Conservation (phyloP, 2,888 invertebrate genomes). For the Aphidius colemani region DNA sequence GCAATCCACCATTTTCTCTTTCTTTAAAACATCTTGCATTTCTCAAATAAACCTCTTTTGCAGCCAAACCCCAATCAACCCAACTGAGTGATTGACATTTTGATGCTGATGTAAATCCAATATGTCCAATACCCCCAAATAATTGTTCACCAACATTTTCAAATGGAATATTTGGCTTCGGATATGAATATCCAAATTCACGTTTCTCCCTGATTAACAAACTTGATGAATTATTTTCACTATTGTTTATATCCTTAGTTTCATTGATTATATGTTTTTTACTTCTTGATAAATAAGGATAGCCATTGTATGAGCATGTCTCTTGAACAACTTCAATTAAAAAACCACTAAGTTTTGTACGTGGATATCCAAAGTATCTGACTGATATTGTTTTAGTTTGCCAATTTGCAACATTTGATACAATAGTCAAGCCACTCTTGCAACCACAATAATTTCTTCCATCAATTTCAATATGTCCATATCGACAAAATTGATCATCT, state of each 20-base stretch:
- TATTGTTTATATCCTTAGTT: slow-evolving; percentile 2
- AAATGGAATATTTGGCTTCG: slow-evolving; percentile 35
- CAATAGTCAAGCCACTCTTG: slow-evolving; percentile 58
- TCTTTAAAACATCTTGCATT: slow-evolving; percentile 38
- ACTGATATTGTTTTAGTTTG: slow-evolving; percentile 60
- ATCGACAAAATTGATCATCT: slow-evolving; percentile 56
- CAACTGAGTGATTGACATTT: slow-evolving; percentile 43
- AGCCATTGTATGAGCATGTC: slow-evolving; percentile 57
- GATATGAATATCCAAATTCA: slow-evolving; percentile 43
- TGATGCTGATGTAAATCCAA: slow-evolving; percentile 22
- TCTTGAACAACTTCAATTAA: slow-evolving; percentile 65
- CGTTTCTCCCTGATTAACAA: slow-evolving; percentile 30
- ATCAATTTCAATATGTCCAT: slow-evolving; percentile 65
- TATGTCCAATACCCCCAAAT: slow-evolving; percentile 9
- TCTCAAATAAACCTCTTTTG: slow-evolving; percentile 43
- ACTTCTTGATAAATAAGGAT: slow-evolving; percentile 31
- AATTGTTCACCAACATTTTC: slow-evolving; percentile 15
- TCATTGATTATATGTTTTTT: slow-evolving; percentile 32
- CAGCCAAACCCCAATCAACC: slow-evolving; percentile 46
- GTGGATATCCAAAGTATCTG: slow-evolving; percentile 58
- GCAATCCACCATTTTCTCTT: slow-evolving; percentile 20
- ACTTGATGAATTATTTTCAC: not conserved
- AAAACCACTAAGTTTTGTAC: slow-evolving; percentile 61
- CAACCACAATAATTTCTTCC: slow-evolving; percentile 67
- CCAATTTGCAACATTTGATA: slow-evolving; percentile 37